These are phyloP conservation scores for Ctenopoma multispine DNA, from an alignment of 2,797 vertebrate species.

Conservation along the genomic window DNA sequence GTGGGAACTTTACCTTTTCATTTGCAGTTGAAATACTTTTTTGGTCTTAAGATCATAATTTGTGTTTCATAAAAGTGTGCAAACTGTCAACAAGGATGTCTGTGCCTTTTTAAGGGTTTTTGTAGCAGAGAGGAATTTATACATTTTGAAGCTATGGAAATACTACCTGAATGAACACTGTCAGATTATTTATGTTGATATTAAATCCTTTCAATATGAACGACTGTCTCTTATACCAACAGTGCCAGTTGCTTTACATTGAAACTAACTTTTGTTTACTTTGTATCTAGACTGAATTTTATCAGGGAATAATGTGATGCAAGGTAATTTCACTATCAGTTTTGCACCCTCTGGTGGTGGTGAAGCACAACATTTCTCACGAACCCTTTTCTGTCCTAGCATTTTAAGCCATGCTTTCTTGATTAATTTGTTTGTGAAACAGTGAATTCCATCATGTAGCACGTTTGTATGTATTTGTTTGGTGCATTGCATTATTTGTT, in stretches of 20 bases:
- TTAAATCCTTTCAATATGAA: slow-evolving; percentile 49
- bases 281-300: slow-evolving; percentile 53
- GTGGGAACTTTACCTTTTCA: slow-evolving; percentile 11
- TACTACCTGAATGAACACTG: slow-evolving; percentile 44
- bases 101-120: slow-evolving; percentile 65
- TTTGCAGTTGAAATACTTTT: slow-evolving; percentile 15
- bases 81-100: slow-evolving; percentile 20
- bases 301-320: slow-evolving; percentile 58
- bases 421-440: slow-evolving; percentile 38
- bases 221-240: slow-evolving; percentile 62
- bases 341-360: slow-evolving; percentile 62
- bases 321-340: slow-evolving; percentile 25
- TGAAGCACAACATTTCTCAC: slow-evolving; percentile 69
- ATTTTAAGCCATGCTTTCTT: slow-evolving; percentile 36
- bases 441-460: slow-evolving; percentile 66
- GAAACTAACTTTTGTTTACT: slow-evolving; percentile 50
- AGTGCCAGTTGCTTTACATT: slow-evolving; percentile 69
- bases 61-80: slow-evolving; percentile 28
- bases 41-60: slow-evolving; percentile 6
- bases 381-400: slow-evolving; percentile 2
- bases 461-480: slow-evolving; percentile 64
- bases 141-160: slow-evolving; percentile 42
- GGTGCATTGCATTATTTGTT: slow-evolving; percentile 63
- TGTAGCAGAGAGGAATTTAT: slow-evolving; percentile 53
- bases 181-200: slow-evolving; percentile 50